Percentiles rank a stretch among this genome's conserved stretches.
Conservation (phyloP, 2,113 vertebrate species). For the Rhodinocichla rosea region DNA sequence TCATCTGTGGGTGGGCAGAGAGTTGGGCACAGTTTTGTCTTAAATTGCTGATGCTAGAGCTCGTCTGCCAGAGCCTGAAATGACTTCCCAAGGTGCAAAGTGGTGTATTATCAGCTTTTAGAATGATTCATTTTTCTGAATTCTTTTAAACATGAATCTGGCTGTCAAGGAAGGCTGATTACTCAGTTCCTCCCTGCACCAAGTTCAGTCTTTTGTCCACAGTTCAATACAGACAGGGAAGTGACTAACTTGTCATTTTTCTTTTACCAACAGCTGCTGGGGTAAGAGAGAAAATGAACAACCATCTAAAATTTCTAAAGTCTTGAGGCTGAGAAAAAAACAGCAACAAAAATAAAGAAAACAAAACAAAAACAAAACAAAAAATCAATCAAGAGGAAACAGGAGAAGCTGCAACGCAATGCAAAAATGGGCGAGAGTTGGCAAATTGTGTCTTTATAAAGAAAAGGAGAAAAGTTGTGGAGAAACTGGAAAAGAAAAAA, state of each 20-base stretch:
- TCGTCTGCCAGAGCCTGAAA: constrained; percentile 23
- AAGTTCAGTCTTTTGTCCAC: constrained; percentile 43
- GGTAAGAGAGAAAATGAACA: not conserved
- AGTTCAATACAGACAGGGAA: constrained; percentile 34
- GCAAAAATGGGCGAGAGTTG: not conserved
- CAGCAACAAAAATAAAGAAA: not conserved
- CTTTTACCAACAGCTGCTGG: constrained; percentile 27
- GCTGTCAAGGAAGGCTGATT: constrained; percentile 44
- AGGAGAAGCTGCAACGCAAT: not conserved
- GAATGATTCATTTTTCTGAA: constrained; percentile 51
- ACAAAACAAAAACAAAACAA: not conserved
- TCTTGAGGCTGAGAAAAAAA: not conserved
- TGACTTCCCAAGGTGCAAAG: constrained; percentile 36
- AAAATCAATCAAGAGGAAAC: not conserved
- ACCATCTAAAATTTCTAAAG: not conserved
- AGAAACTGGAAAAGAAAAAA: not conserved
- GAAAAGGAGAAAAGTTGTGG: not conserved
- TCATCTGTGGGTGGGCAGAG: not conserved
- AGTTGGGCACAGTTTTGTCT: not conserved
- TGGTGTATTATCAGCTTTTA: constrained; percentile 9
- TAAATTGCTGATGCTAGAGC: not conserved
- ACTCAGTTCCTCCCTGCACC: constrained; percentile 51
- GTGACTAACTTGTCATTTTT: constrained; percentile 45
- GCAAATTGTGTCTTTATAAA: not conserved
- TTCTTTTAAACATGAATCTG: constrained; percentile 37